Conservation (phyloP, 2,797 vertebrate genomes). For the Benthosema pterotum region DNA sequence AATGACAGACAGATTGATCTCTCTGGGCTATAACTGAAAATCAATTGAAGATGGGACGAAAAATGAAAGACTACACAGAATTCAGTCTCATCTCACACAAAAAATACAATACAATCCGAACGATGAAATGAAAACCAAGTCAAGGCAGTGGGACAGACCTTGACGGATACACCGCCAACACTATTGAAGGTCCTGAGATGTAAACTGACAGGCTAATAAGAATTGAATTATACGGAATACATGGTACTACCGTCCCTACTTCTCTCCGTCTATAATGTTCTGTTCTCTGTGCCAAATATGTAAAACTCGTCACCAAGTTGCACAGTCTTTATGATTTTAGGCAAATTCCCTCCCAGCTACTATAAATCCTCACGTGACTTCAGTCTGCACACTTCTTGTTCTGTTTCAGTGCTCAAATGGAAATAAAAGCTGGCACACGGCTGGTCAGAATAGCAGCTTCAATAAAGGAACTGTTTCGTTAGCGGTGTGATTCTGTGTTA, state of each 20-base stretch:
- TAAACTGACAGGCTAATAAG: too few species aligned
- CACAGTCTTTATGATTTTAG: too few species aligned
- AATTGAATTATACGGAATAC: too few species aligned
- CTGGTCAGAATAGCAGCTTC: conserved; percentile 36
- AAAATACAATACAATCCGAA: background rate
- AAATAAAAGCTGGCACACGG: conserved; percentile 30
- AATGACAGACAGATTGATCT: background rate
- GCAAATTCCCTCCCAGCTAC: background rate
- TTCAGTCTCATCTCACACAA: too few species aligned
- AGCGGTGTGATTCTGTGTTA: conserved; percentile 9
- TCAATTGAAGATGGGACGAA: background rate
- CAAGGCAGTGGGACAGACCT: too few species aligned
- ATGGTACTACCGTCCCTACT: too few species aligned
- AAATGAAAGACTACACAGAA: background rate
- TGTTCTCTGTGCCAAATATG: too few species aligned
- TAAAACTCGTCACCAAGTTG: too few species aligned
- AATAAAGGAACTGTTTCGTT: conserved; percentile 26
- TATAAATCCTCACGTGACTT: conserved; percentile 10
- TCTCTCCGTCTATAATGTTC: too few species aligned
- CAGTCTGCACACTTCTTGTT: conserved; percentile 25
- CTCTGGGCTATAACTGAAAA: conserved; percentile 10
- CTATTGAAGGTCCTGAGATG: too few species aligned
- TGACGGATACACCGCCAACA: too few species aligned
- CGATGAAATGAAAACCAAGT: too few species aligned
- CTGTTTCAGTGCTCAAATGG: conserved; percentile 16